phyloP scores from a whole-genome alignment of 2,797 vertebrate genomes.

The Thaleichthys pacificus region DNA sequence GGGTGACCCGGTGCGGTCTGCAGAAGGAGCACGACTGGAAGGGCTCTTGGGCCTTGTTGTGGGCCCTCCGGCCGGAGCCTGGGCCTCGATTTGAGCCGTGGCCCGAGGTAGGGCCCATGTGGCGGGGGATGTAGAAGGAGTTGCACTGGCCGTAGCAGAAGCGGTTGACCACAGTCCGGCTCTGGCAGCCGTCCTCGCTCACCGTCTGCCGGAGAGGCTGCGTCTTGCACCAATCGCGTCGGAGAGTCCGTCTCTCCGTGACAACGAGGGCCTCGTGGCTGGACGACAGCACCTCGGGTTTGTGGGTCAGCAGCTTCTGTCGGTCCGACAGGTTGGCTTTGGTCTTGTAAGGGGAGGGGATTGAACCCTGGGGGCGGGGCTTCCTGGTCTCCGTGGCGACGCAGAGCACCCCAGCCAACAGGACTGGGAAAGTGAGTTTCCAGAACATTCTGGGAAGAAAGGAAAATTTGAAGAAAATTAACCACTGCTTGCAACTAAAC shows the following conservation, averaged over 20 bases:
- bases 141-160: conserved; percentile 99
- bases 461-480: neutral
- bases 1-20: conserved; percentile 91
- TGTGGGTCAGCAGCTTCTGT: conserved; percentile 78
- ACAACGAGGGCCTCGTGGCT: conserved; percentile 95
- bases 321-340: conserved; percentile 80
- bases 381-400: conserved; percentile 74
- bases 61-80: conserved; percentile 61
- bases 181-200: conserved; percentile 90
- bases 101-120: conserved; percentile 72
- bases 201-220: conserved; percentile 94
- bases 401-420: conserved; percentile 81
- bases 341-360: conserved; percentile 92
- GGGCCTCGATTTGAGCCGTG: conserved; percentile 57
- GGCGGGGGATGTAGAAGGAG: conserved; percentile 98
- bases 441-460: conserved; percentile 84
- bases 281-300: conserved; percentile 90
- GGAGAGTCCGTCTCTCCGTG: conserved; percentile 94
- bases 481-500: neutral
- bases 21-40: conserved; percentile 99
- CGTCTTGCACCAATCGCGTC: conserved; percentile 99
- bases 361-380: conserved; percentile 84
- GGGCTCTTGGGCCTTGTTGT: conserved; percentile 83
- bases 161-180: conserved; percentile 94
- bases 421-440: conserved; percentile 83